Percentiles rank a stretch among this genome's conserved stretches.
phyloP scores from a whole-genome alignment of 2,888 invertebrate species.

The Leptothorax acervorum region DNA sequence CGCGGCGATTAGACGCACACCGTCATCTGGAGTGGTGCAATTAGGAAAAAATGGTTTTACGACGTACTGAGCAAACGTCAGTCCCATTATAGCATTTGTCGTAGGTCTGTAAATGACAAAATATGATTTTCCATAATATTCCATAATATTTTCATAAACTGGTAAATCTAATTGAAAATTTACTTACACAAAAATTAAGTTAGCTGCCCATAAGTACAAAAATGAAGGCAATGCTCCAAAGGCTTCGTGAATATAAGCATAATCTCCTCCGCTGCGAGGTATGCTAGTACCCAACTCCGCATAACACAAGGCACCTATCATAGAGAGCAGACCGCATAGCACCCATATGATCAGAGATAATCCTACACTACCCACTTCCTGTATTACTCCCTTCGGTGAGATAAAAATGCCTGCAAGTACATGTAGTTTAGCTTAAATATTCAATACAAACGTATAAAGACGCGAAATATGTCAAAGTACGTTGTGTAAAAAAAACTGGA shows the following conservation, averaged over 20 bases:
- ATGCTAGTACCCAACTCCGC: conserved; percentile 97
- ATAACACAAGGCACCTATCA: conserved; percentile 98
- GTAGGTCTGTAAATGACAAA: conserved; percentile 90
- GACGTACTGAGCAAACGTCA: conserved; percentile 97
- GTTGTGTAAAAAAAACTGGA: background rate
- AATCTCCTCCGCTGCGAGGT: conserved; percentile 98
- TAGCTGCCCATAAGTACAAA: conserved; percentile 98
- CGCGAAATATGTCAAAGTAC: background rate
- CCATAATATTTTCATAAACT: background rate
- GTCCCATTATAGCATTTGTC: conserved; percentile 97
- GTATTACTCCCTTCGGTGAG: conserved; percentile 96
- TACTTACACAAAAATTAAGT: conserved; percentile 97
- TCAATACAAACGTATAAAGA: background rate
- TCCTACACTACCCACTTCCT: conserved; percentile 96
- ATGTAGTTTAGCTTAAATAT: conserved; percentile 26
- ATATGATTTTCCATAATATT: background rate
- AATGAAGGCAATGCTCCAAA: conserved; percentile 97
- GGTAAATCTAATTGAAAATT: background rate
- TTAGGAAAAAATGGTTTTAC: conserved; percentile 94
- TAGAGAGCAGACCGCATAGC: conserved; percentile 94
- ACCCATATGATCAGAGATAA: conserved; percentile 95
- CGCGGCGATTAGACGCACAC: conserved; percentile 92
- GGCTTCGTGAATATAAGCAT: conserved; percentile 97
- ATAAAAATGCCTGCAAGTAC: conserved; percentile 93
- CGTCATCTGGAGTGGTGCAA: conserved; percentile 90